A percentile compares a stretch with the other conserved stretches of the same genome.
phyloP scores from a whole-genome alignment of 2,888 invertebrate species.

The Anthophora plumipes region DNA sequence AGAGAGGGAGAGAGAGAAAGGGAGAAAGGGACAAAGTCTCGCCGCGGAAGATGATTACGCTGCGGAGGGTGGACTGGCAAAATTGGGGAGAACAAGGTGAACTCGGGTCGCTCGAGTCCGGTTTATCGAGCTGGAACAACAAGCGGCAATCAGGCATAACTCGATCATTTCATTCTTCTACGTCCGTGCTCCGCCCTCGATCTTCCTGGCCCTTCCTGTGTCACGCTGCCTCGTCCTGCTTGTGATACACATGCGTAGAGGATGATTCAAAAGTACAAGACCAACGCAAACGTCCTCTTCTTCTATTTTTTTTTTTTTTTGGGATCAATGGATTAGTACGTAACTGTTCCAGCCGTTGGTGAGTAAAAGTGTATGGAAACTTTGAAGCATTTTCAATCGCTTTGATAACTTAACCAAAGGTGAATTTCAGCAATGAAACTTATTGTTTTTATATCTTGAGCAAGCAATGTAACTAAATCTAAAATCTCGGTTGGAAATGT shows the following conservation, averaged over 20 bases:
- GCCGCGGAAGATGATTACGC: conserved; percentile 51
- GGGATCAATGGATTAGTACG: no score
- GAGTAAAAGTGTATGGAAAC: no score
- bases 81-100: conserved; percentile 74
- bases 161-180: conserved; percentile 82
- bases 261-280: conserved; percentile 9
- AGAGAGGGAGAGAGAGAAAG: no score
- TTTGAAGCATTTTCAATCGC: no score
- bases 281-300: no score
- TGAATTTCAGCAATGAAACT: no score
- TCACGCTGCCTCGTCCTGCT: conserved; percentile 40
- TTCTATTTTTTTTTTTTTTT: no score
- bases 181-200: conserved; percentile 73
- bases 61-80: conserved; percentile 54
- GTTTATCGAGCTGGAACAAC: conserved; percentile 83
- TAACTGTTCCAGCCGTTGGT: no score
- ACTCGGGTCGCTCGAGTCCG: conserved; percentile 76
- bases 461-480: no score
- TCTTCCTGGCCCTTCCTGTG: conserved; percentile 51
- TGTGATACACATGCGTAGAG: conserved; percentile 38
- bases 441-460: no score
- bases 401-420: no score
- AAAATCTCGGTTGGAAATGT: no score
- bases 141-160: conserved; percentile 83
- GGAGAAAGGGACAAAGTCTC: conserved; percentile 17